phyloP scores from a whole-genome alignment of 35 echinoderm and acorn worm genomes.

The Diadema setosum region DNA sequence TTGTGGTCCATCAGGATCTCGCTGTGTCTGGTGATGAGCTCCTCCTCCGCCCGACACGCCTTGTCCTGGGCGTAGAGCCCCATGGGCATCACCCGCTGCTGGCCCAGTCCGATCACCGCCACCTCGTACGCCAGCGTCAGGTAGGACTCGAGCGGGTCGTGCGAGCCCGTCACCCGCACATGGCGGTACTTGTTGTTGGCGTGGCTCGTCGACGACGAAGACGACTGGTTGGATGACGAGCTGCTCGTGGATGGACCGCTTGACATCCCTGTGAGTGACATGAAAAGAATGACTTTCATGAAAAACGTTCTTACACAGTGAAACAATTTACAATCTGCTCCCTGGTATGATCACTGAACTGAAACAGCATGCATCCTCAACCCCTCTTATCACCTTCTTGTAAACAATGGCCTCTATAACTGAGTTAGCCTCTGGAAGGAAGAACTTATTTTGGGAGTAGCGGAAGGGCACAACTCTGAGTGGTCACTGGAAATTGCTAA shows the following conservation, averaged over 20 bases:
- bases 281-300: no score
- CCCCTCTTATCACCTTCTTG: no score
- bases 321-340: no score
- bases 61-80: constrained; percentile 97
- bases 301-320: no score
- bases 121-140: constrained; percentile 92
- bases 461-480: no score
- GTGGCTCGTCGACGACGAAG: constrained; percentile 28
- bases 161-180: constrained; percentile 54
- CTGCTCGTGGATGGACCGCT: background rate
- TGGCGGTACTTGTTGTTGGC: constrained; percentile 54
- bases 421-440: no score
- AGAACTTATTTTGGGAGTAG: no score
- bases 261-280: background rate
- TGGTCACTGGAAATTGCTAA: no score
- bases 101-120: constrained; percentile 81
- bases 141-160: constrained; percentile 75
- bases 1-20: constrained; percentile 85
- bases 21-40: constrained; percentile 83
- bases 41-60: constrained; percentile 92
- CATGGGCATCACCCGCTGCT: constrained; percentile 96
- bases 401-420: no score
- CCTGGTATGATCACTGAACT: no score
- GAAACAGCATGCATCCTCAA: no score
- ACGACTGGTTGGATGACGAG: constrained; percentile 23